Evolutionary conservation across 2,797 vertebrate species (phyloP), one percentile per base, ranked within the genome.

Genomic region (Pangasius larnaudii): DNA sequence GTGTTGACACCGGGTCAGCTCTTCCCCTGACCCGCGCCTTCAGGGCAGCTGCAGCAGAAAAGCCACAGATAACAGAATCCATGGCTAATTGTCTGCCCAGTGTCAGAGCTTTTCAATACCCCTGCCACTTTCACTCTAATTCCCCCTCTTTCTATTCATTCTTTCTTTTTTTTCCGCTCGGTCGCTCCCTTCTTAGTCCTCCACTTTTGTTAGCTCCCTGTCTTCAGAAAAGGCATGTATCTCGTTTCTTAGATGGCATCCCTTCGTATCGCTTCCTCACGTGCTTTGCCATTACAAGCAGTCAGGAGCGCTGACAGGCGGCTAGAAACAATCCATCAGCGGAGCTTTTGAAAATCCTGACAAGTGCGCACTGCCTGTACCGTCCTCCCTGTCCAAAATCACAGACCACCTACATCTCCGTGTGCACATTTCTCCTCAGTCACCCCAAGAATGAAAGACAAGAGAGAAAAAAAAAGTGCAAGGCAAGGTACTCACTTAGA

Each of bases 1-100:
- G 95, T 94, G 96, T 95, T 95, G 95, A 95, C 96, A 94, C 94
- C 92, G 94, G 96, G 96, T 97, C 96, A 96, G 92, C 94, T 93
- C 95, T 94, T 96, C 95, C 94, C 94, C 90, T 96, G 96, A 96
- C 96, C 96, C 92, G 80, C 63, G 88, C 91, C 92, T 94, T 90
- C 93, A 92, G 96, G 94, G 95, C 93, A 95, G 93, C 92, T 90
- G 92, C 91, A 89, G 92, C 92, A 94, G 94, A 96, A 95, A 96
- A 95, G 94, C 65, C 93, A 93, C 93, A 93, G 94, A 95, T 95
- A 95, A 95, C 93, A 86, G 95, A 94, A 94, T 94, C 95, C 93
- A 91, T 86, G 93, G 94, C 96, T 96, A 96, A 97, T 96, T 96
- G 96, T 96, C 95, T 94, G 82, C 92, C 95, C 92, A 95, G 95